These are phyloP conservation scores for Alces alces DNA, from an alignment of 2,113 vertebrate species.

Conservation along the genomic window DNA sequence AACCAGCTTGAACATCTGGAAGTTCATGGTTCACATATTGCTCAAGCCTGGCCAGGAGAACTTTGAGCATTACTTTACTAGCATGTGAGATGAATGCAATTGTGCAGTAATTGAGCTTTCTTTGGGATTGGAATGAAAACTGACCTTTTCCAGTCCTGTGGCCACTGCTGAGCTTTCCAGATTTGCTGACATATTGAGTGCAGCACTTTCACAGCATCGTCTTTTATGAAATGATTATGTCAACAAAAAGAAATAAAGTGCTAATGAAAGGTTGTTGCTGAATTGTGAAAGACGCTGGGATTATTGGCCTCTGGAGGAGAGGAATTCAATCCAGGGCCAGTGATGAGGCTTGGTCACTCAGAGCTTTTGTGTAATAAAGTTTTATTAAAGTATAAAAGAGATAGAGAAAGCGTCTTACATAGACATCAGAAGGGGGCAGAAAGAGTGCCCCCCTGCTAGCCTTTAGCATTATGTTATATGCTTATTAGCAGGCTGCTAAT, in stretches of 20 bases:
- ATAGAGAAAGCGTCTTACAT: not conserved
- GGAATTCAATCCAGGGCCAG: not conserved
- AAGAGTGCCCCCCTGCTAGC: not conserved
- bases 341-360: not conserved
- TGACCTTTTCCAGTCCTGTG: not conserved
- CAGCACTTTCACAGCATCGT: not conserved
- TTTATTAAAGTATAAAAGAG: not conserved
- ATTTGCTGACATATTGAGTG: not conserved
- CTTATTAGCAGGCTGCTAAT: not conserved
- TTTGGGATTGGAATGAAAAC: not conserved
- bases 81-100: accelerated
- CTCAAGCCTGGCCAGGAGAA: not conserved
- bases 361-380: not conserved
- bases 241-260: not conserved
- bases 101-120: not conserved
- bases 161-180: not conserved
- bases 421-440: not conserved
- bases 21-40: not conserved
- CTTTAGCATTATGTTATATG: not conserved
- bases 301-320: not conserved
- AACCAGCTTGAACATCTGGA: not conserved
- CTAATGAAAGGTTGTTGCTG: not conserved
- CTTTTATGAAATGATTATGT: not conserved
- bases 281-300: not conserved
- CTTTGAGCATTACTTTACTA: not conserved